phyloP scores from a whole-genome alignment of 2,113 vertebrate species.

The Eublepharis macularius region DNA sequence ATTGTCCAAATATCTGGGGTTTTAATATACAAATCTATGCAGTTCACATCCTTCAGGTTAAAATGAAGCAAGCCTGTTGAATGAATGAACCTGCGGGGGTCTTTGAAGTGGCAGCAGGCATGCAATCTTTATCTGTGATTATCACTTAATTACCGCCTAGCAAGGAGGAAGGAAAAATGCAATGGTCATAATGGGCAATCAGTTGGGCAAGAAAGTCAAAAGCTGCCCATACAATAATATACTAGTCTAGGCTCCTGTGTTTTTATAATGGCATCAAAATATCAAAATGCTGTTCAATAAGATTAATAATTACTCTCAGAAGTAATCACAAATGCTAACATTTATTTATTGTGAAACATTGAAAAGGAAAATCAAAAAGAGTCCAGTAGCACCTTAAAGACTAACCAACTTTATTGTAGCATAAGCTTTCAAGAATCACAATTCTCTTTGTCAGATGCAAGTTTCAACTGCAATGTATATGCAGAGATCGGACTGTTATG shows the following conservation, averaged over 20 bases:
- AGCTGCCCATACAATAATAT: background rate
- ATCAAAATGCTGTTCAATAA: background rate
- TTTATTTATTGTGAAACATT: background rate
- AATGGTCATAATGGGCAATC: slow-evolving; percentile 7
- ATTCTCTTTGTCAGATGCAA: too few relatives aligned
- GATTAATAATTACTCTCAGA: slow-evolving; percentile 7
- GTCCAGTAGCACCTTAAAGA: too few relatives aligned
- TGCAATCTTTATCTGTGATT: accelerated
- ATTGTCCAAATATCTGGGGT: background rate
- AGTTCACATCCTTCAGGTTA: background rate
- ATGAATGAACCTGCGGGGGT: background rate
- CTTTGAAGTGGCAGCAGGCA: background rate
- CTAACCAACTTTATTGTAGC: too few relatives aligned
- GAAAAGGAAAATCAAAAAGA: slow-evolving; percentile 7
- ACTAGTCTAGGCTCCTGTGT: background rate
- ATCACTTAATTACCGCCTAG: slow-evolving; percentile 11
- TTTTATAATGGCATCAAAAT: slow-evolving; percentile 37
- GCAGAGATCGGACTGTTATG: background rate
- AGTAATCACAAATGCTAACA: slow-evolving; percentile 31
- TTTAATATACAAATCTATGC: background rate
- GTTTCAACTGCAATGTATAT: too few relatives aligned
- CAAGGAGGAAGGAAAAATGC: background rate
- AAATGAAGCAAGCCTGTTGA: background rate
- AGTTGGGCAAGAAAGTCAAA: background rate
- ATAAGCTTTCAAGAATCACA: too few relatives aligned